Evolutionary conservation across 2,113 vertebrate genomes (phyloP).

Genomic region (Orthonyx spaldingii): DNA sequence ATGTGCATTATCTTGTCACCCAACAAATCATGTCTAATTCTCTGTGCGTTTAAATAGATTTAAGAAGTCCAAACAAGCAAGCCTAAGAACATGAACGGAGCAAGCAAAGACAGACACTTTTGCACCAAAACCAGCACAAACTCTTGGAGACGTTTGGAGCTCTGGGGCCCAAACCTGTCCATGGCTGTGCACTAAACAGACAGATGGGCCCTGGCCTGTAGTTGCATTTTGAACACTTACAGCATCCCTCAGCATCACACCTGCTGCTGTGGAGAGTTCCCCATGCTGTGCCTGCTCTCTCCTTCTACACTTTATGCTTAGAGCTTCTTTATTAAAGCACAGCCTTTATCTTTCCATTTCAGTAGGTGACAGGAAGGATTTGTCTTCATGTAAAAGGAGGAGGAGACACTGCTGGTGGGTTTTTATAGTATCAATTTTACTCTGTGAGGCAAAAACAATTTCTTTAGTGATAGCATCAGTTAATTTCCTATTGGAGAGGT

Average conservation of each 20-base stretch:
- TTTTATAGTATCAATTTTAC: slow-evolving; percentile 71
- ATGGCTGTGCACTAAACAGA: background rate
- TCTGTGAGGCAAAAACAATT: slow-evolving; percentile 73
- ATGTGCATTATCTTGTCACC: accelerated
- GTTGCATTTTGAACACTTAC: background rate
- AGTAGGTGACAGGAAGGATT: slow-evolving; percentile 55
- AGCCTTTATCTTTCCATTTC: slow-evolving; percentile 65
- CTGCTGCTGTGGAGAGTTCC: background rate
- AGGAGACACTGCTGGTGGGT: slow-evolving; percentile 59
- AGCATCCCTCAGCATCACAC: background rate
- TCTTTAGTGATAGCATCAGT: slow-evolving; percentile 73
- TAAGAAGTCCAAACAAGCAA: background rate
- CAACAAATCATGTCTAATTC: background rate
- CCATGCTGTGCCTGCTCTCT: background rate
- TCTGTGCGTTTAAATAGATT: background rate
- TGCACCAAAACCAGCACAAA: background rate
- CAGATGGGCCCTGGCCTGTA: accelerated
- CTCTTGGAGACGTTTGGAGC: background rate
- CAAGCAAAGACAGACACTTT: background rate
- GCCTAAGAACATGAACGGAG: background rate
- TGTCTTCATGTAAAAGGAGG: slow-evolving; percentile 63
- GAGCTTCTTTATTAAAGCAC: slow-evolving; percentile 54
- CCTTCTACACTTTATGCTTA: background rate
- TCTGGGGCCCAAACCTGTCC: background rate
- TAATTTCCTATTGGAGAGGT: slow-evolving; percentile 75